Base-by-base conservation (phyloP, 2,888 invertebrate species). In the Petrolisthes cinctipes region DNA sequence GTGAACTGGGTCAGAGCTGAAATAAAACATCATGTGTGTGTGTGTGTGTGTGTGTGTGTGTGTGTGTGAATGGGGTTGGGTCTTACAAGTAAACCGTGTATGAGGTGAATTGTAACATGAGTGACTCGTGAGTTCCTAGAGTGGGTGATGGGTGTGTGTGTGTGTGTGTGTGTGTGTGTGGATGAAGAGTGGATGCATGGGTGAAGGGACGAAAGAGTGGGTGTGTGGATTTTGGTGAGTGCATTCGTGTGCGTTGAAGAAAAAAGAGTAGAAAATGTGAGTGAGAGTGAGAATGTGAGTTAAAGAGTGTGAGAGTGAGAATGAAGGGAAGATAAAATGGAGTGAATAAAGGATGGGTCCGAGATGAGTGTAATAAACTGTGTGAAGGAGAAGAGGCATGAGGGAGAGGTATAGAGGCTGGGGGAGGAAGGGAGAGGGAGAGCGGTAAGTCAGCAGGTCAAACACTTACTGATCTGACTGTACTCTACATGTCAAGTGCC, bases 401-500 rank as follows among this genome's bases (percentile, higher is more conserved):
- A 54, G 73, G 51, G 53, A 37, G 11, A 51, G 61, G 78, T 54
- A 61, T 56, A n/a, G n/a, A n/a, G 61, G 76, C 3, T 17, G 9
- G 75, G 17, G 51, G 54, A 17, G 54, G 78, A 5, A 9, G 78
- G 37, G 68, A 37, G 76, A 53, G 78, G 53, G 71, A 4, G 80
- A 81, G 23, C 11, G 56, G 11, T 37, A 0, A 37, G 37, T 2
- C 37, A 37, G 37, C 2, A 0, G 2, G 37, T 37, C 37, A 37
- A 37, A 37, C 37, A 37, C 37, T 37, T 37, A n/a, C 71, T 71
- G 6, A 17, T n/a, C 71, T 71, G 37, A 37, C 71, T 71, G 71
- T 71, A 68, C 82, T 88, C 84, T 88, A 88, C 87, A 84, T 61
- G 84, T 88, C 68, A 82, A 81, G 83, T 76, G 87, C 79, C 75